phyloP scores from a whole-genome alignment of 2,797 vertebrate species.

The Cossypha polioptera region DNA sequence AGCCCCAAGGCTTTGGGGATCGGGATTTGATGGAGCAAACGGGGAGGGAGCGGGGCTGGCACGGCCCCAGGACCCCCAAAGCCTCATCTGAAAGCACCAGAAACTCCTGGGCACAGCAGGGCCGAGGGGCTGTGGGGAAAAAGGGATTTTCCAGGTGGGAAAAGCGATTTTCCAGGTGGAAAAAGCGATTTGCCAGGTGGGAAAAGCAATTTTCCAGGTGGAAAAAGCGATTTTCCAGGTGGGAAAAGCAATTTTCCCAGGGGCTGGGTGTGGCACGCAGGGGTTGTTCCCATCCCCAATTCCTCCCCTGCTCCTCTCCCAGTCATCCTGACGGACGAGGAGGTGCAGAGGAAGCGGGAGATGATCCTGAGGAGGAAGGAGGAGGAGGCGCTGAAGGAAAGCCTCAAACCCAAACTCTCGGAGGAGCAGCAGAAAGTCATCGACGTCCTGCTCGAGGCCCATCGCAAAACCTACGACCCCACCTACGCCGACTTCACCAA shows the following conservation, averaged over 20 bases:
- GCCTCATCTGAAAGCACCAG: background rate
- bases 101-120: background rate
- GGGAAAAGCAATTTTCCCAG: too few species aligned
- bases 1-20: rapidly evolving
- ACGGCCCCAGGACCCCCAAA: rapidly evolving
- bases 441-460: slow-evolving; percentile 86
- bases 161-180: background rate
- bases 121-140: too few species aligned
- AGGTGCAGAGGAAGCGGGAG: slow-evolving; percentile 96
- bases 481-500: slow-evolving; percentile 90
- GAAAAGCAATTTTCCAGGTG: background rate
- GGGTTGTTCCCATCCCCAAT: rapidly evolving
- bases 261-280: background rate
- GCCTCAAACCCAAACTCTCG: slow-evolving; percentile 84
- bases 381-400: slow-evolving; percentile 88
- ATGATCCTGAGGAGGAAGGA: slow-evolving; percentile 94
- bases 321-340: slow-evolving; percentile 98
- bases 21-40: background rate
- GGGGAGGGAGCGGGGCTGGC: background rate
- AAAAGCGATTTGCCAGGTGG: too few species aligned
- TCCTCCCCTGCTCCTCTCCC: background rate
- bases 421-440: slow-evolving; percentile 92
- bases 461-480: slow-evolving; percentile 93
- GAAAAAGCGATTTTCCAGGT: too few species aligned
- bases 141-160: too few species aligned